Conservation (phyloP, 2,113 vertebrate genomes). For the Chinchilla lanigera region DNA sequence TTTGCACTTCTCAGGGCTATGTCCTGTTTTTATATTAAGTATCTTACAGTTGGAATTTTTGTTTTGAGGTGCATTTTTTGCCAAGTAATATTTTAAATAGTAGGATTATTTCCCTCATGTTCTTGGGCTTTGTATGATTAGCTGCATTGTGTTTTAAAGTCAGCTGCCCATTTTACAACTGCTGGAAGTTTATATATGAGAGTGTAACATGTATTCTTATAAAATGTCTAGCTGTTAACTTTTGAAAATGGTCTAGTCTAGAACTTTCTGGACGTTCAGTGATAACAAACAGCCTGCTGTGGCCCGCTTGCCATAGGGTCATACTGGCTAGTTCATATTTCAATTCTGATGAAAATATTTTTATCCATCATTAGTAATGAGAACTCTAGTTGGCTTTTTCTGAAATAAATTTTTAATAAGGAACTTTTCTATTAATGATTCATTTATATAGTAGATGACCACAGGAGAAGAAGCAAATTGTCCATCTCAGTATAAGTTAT, state of each 20-base stretch:
- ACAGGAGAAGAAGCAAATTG: not conserved
- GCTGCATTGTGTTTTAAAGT: not conserved
- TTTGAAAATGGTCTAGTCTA: not conserved
- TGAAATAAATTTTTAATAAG: conserved; percentile 55
- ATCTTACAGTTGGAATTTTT: conserved; percentile 47
- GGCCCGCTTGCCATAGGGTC: not conserved
- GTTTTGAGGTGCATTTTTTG: not conserved
- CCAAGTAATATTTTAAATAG: conserved; percentile 55
- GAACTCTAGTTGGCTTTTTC: conserved; percentile 43
- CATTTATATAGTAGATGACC: conserved; percentile 1
- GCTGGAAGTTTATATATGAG: not conserved
- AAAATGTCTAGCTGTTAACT: conserved; percentile 29
- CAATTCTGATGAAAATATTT: conserved; percentile 35
- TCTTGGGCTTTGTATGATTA: not conserved
- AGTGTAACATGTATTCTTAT: conserved; percentile 40
- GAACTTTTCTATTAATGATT: conserved; percentile 25
- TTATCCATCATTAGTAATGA: conserved; percentile 5
- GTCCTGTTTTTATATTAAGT: not conserved
- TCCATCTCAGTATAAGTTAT: conserved; percentile 27
- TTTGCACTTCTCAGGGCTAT: conserved; percentile 6
- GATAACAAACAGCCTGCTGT: not conserved
- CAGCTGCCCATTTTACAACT: not conserved
- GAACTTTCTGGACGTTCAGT: not conserved
- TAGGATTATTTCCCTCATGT: conserved; percentile 25
- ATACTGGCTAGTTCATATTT: not conserved